Conservation (phyloP, 2,797 vertebrate genomes). For the Syngnathus rostellatus region DNA sequence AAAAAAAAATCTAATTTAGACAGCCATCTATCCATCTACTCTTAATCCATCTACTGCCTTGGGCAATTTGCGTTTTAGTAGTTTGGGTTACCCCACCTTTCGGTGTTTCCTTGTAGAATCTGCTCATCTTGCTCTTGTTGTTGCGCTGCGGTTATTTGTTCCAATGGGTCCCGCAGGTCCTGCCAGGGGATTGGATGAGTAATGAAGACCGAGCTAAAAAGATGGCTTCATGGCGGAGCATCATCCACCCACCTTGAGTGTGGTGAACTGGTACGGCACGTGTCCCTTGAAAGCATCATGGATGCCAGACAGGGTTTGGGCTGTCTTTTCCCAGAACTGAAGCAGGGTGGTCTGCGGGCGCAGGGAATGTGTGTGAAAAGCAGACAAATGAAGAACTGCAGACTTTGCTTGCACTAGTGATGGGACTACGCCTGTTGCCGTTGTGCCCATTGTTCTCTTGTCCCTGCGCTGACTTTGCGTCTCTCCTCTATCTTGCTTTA, state of each 20-base stretch:
- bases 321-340: conserved; percentile 80
- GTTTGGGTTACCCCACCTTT: conserved; percentile 54
- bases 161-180: conserved; percentile 71
- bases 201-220: background rate
- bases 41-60: background rate
- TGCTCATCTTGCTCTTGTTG: conserved; percentile 46
- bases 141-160: conserved; percentile 52
- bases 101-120: conserved; percentile 51
- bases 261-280: conserved; percentile 67
- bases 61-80: background rate
- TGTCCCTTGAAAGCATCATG: conserved; percentile 65
- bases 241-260: conserved; percentile 67
- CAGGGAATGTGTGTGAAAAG: background rate
- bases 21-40: too few species aligned
- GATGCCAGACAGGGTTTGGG: conserved; percentile 69
- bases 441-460: background rate
- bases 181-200: conserved; percentile 23
- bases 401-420: too few species aligned
- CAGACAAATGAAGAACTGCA: too few species aligned
- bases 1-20: too few species aligned
- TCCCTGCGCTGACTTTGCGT: background rate
- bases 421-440: background rate
- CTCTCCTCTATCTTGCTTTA: too few species aligned
- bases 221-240: background rate
- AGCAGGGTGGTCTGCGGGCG: conserved; percentile 70